Conservation (phyloP, 2,113 vertebrate species). For the Castor canadensis region DNA sequence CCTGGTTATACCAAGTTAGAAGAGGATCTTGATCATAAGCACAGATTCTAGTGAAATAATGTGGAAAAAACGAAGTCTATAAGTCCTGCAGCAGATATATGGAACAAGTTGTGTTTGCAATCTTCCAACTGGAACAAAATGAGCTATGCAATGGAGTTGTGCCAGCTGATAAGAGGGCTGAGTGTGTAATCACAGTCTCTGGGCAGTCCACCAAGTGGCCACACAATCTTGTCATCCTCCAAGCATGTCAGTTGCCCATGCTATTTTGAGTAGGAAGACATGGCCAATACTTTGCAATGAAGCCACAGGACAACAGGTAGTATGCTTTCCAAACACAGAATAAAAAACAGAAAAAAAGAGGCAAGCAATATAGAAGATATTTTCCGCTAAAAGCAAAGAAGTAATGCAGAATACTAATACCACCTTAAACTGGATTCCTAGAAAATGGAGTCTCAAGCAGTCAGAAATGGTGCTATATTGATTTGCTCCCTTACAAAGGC, state of each 20-base stretch:
- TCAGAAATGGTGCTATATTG: constrained; percentile 65
- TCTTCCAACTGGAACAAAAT: neutral
- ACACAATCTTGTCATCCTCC: accelerated
- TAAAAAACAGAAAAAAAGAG: neutral
- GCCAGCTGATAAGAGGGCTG: accelerated
- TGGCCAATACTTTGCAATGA: neutral
- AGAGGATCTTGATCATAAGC: neutral
- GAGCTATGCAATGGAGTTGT: neutral
- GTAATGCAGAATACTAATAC: neutral
- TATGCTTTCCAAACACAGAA: neutral
- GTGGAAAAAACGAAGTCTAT: neutral
- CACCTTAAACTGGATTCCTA: constrained; percentile 82
- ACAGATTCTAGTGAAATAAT: neutral
- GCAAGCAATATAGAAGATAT: neutral
- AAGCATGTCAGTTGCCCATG: accelerated
- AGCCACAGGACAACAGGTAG: neutral
- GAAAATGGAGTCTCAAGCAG: constrained; percentile 76
- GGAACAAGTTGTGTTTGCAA: neutral
- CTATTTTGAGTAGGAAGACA: accelerated
- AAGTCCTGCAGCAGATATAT: neutral
- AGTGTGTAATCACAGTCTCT: accelerated
- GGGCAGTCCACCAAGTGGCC: accelerated
- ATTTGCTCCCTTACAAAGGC: constrained; percentile 69
- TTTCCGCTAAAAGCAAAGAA: neutral
- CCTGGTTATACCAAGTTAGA: neutral